phyloP scores from a whole-genome alignment of 2,888 invertebrate genomes.

The Galerucella nymphaeae region DNA sequence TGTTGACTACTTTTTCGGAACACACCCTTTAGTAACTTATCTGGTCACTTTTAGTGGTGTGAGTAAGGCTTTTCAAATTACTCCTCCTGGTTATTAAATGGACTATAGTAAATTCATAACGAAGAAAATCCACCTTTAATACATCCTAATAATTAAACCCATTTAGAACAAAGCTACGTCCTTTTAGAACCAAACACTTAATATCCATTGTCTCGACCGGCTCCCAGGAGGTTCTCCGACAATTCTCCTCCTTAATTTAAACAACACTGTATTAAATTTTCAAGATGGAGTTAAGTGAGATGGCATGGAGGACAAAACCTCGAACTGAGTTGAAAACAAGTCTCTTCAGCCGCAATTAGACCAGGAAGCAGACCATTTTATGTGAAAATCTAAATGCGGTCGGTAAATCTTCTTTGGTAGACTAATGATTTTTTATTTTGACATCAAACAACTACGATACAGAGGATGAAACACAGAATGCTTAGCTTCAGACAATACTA shows the following conservation, averaged over 20 bases:
- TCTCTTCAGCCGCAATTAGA: conserved; percentile 39
- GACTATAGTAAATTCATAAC: neutral
- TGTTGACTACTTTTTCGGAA: too few species aligned
- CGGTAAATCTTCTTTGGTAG: neutral
- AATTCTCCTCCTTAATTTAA: conserved; percentile 26
- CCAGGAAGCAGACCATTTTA: neutral
- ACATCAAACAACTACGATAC: neutral
- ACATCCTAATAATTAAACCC: conserved; percentile 16
- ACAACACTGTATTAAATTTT: conserved; percentile 36
- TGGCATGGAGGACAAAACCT: conserved; percentile 34
- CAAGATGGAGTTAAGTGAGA: conserved; percentile 40
- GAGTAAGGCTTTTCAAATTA: too few species aligned
- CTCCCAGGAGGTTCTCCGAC: conserved; percentile 14
- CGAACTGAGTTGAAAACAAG: conserved; percentile 34
- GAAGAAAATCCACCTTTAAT: neutral
- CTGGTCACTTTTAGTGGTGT: too few species aligned
- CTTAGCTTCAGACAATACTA: too few species aligned
- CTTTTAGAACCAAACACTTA: conserved; percentile 28
- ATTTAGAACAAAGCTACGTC: conserved; percentile 22
- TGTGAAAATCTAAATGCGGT: neutral
- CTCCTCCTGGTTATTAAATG: too few species aligned
- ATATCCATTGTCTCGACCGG: conserved; percentile 23
- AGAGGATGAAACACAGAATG: too few species aligned
- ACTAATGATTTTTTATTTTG: too few species aligned
- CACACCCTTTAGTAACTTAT: too few species aligned